Evolutionary conservation across 2,113 vertebrate genomes (phyloP), one percentile per base, ranked within the genome.

Genomic region (Cnemophilus loriae): DNA sequence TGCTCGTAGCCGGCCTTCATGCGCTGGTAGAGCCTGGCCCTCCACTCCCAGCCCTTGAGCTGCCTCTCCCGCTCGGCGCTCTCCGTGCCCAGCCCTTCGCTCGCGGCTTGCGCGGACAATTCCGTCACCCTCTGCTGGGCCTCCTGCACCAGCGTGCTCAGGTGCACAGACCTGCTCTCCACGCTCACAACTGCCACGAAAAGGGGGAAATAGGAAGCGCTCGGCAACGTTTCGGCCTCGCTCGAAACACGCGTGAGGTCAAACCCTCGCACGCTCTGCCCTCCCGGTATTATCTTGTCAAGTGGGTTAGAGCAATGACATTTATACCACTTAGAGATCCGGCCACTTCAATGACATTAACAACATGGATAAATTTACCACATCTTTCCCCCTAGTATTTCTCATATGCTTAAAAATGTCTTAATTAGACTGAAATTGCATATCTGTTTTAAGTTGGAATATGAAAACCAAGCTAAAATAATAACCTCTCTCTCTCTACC

Each of bases 41-140:
- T 98, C 99, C 99, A 99, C 95, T 99, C 98, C 99, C 99, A 99
- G n/a, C 98, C 98, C 84, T 98, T 98, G 37, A 99, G 98, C 75
- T 98, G 98, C 77, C 99, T 99, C 96, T 99, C 98, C 63, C 98
- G 98, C 68, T 99, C 99, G 13, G 98, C 97, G 39, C 95, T 98
- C 87, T 99, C 99, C 57, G 98, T 93, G 6, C 96, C 98, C 16
- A 98, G 97, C 23, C 98, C 98, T 67, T 99, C 98, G 6, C 96
- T 97, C 96, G 97, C 97, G 65, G 98, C 98, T 94, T 98, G 98
- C 3, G 98, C 98, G 2, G 98, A 98, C 53, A 99, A 89, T 16
- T 99, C 99, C 0, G 80, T 97, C 53, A 99, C 98, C 32, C 98
- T 97, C 71, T 98, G 98, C 97, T 99, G 98, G 13, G 99, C 98